A percentile compares a stretch with the other conserved stretches of the same genome.
These are phyloP conservation scores for Ornithoptera priamus DNA, from an alignment of 2,888 invertebrate species.

Conservation along the genomic window DNA sequence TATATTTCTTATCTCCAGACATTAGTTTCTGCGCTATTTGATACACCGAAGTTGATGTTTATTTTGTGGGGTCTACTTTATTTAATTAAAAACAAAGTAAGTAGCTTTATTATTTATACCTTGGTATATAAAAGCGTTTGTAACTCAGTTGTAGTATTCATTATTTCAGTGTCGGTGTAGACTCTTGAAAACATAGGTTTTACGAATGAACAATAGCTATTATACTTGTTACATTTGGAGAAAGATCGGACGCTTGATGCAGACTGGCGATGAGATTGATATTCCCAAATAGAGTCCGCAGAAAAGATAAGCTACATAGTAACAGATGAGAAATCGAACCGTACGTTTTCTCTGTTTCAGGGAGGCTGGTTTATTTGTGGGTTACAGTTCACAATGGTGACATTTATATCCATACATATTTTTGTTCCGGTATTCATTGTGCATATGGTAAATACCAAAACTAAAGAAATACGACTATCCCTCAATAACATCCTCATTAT, in stretches of 20 bases:
- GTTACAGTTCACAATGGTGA: not conserved
- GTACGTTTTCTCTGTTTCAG: not conserved
- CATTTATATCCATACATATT: not conserved
- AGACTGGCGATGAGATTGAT: too few relatives aligned
- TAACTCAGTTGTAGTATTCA: too few relatives aligned
- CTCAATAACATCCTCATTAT: not conserved
- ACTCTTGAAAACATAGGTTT: too few relatives aligned
- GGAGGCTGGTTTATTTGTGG: not conserved
- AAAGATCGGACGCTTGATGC: too few relatives aligned
- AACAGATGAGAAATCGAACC: too few relatives aligned
- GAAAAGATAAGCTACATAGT: too few relatives aligned
- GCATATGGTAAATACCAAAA: not conserved
- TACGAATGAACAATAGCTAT: too few relatives aligned
- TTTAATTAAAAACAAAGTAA: constrained; percentile 3
- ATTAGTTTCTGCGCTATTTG: not conserved
- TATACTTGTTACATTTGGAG: too few relatives aligned
- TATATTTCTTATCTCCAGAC: not conserved
- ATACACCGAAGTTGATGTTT: constrained; percentile 15
- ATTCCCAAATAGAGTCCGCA: too few relatives aligned
- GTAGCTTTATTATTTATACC: not conserved
- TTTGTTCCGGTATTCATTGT: not conserved
- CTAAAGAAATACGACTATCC: not conserved
- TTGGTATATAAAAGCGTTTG: too few relatives aligned
- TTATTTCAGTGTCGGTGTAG: too few relatives aligned
- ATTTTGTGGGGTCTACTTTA: not conserved